Evolutionary conservation across 2,797 vertebrate species (phyloP), one percentile per base, ranked within the genome.

Genomic region (Sebastes iracundus): DNA sequence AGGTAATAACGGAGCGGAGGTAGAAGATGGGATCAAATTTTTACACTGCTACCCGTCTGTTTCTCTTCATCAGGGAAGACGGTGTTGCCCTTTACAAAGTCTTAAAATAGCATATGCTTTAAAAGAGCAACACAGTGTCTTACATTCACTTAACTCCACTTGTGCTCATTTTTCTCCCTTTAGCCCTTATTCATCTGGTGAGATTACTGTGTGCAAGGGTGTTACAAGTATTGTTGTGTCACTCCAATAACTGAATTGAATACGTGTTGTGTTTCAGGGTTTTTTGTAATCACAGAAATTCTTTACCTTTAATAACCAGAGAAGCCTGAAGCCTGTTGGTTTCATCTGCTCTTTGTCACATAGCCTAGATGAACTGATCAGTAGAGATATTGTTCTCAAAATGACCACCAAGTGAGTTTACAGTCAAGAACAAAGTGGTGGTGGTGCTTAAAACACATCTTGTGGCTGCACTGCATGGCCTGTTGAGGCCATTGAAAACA

Each of bases 11-110:
- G 85, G 87, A 83, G 83, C 65, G 61, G 80, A 82, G 85, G 81
- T 58, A 86, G 90, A 90, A 88, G 89, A 92, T 91, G 82, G 84
- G 90, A 94, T 95, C 90, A 87, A 63, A 88, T 90, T 91, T 91
- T 88, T 87, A 92, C 89, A 86, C 82, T 14, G 70, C 67, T 84
- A 58, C 80, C 65, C 62, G 32, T 85, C 84, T 87, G 84, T 88
- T 91, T 69, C 85, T 87, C 90, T 88, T 92, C 90, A 92, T 93
- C 82, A 83, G 81, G 25, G 78, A 87, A 74, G 89, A 84, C 70
- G 4, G 16, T 49, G 59, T 83, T 78, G 76, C 73, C 84, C 81
- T 88, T 93, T 87, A 85, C 74, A 82, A 85, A 72, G 73, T 76
- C 82, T 87, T 85, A 86, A 91, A 88, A 84, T 86, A 83, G 72